Conservation (phyloP, 2,797 vertebrate genomes). For the Sebastes miniatus region DNA sequence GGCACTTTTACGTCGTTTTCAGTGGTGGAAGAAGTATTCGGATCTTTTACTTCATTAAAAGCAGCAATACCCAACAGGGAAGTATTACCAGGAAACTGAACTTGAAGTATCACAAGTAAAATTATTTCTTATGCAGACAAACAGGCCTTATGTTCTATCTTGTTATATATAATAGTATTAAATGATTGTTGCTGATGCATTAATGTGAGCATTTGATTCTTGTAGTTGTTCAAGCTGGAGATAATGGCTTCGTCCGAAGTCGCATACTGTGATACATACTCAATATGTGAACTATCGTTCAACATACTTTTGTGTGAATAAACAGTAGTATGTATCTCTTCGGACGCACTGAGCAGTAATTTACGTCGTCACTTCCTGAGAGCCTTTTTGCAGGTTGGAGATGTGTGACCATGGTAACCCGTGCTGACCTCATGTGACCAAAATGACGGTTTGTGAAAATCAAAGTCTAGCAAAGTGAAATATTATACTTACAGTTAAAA, state of each 20-base stretch:
- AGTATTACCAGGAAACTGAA: background rate
- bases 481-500: too few species aligned
- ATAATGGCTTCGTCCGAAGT: background rate
- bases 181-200: background rate
- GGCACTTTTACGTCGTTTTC: background rate
- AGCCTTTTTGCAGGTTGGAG: fast-evolving
- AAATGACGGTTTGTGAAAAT: fast-evolving
- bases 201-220: background rate
- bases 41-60: background rate
- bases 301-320: too few species aligned
- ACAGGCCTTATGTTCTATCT: background rate
- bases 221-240: background rate
- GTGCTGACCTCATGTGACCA: too few species aligned
- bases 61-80: background rate
- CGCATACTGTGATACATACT: fast-evolving
- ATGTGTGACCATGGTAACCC: fast-evolving
- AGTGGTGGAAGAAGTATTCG: background rate
- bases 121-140: too few species aligned
- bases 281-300: too few species aligned
- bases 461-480: too few species aligned
- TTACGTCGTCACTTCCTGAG: too few species aligned
- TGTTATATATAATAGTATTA: background rate
- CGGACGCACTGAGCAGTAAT: too few species aligned
- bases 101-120: background rate
- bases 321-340: too few species aligned